Conservation (phyloP, 2,888 invertebrate genomes). For the Rhagium mordax region DNA sequence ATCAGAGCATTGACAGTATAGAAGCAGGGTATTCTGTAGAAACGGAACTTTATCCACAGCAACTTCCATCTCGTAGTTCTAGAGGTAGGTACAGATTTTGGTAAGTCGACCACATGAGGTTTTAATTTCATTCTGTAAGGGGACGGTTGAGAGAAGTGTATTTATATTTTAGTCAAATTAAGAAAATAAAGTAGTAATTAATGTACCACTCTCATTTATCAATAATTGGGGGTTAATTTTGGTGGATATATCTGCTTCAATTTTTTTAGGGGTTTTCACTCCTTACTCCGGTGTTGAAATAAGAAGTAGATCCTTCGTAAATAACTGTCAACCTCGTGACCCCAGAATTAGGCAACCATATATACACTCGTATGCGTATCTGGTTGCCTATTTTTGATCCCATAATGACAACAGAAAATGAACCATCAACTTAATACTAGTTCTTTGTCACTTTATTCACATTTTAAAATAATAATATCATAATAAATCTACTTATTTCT, state of each 20-base stretch:
- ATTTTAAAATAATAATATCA: neutral
- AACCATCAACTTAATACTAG: too few species aligned
- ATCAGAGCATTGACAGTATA: constrained; percentile 66
- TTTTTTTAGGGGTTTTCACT: too few species aligned
- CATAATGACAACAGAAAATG: too few species aligned
- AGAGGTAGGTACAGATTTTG: constrained; percentile 57
- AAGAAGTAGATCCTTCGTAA: too few species aligned
- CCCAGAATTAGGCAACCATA: too few species aligned
- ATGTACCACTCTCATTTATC: neutral
- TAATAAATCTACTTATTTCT: neutral
- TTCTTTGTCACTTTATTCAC: neutral
- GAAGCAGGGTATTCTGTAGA: constrained; percentile 67
- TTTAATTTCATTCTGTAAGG: neutral
- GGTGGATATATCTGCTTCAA: neutral
- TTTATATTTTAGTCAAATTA: neutral
- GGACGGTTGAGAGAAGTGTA: neutral
- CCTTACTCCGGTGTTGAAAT: too few species aligned
- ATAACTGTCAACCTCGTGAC: too few species aligned
- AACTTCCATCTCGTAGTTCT: constrained; percentile 56
- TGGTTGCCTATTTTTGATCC: too few species aligned
- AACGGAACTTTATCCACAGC: constrained; percentile 69
- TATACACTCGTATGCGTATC: too few species aligned
- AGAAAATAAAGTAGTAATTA: too few species aligned
- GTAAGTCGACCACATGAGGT: neutral
- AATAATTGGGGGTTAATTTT: neutral